phyloP scores from a whole-genome alignment of 2,797 vertebrate genomes.

The Intellagama lesueurii region DNA sequence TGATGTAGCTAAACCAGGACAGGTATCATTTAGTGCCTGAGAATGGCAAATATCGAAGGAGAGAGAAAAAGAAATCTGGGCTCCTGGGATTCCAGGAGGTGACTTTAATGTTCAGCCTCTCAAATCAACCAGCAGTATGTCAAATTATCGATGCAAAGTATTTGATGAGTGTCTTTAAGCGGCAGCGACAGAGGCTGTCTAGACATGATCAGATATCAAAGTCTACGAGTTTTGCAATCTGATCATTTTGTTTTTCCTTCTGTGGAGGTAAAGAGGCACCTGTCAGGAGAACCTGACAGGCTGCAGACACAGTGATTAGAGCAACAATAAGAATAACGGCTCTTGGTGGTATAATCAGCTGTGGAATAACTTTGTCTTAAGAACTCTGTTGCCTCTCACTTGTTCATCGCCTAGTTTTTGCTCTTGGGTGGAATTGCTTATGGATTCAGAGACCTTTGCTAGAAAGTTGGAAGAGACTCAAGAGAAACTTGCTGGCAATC shows the following conservation, averaged over 20 bases:
- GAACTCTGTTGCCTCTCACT: slow-evolving; percentile 43
- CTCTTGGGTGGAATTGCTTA: slow-evolving; percentile 17
- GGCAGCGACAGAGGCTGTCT: slow-evolving; percentile 71
- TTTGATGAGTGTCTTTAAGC: slow-evolving; percentile 71
- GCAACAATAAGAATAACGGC: slow-evolving; percentile 63
- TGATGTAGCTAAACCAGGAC: slow-evolving; percentile 48
- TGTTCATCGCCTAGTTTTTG: slow-evolving; percentile 47
- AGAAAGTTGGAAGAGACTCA: slow-evolving; percentile 25
- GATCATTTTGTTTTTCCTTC: slow-evolving; percentile 76
- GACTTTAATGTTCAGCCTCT: slow-evolving; percentile 74
- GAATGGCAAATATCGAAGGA: slow-evolving; percentile 55
- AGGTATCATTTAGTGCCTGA: slow-evolving; percentile 48
- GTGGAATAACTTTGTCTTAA: slow-evolving; percentile 58
- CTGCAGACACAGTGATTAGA: slow-evolving; percentile 77
- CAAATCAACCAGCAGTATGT: slow-evolving; percentile 6
- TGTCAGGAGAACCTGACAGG: slow-evolving; percentile 74
- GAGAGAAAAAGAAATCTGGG: slow-evolving; percentile 23
- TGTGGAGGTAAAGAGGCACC: slow-evolving; percentile 74
- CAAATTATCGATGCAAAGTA: slow-evolving; percentile 74
- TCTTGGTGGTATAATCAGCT: slow-evolving; percentile 50
- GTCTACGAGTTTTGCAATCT: slow-evolving; percentile 77
- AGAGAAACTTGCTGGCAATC: neutral
- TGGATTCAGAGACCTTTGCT: slow-evolving; percentile 42
- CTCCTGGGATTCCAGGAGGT: slow-evolving; percentile 63
- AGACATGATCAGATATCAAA: slow-evolving; percentile 80